Evolutionary conservation across 2,113 vertebrate genomes (phyloP).

Genomic region (Orthonyx spaldingii): DNA sequence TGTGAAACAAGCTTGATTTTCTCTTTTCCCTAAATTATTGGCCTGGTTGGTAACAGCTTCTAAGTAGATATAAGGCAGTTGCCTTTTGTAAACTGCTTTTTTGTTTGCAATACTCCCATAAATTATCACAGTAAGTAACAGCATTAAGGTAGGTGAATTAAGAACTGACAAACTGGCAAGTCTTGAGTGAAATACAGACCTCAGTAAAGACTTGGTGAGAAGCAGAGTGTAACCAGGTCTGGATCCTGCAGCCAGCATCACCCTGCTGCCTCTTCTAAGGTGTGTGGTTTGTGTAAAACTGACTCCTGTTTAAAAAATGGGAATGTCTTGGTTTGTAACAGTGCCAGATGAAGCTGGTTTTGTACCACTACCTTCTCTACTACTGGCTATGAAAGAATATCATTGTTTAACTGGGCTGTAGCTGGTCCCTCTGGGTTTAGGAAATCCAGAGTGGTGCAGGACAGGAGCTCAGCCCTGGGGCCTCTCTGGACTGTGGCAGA

Average conservation of each 20-base stretch:
- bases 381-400: neutral
- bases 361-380: neutral
- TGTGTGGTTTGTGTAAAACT: neutral
- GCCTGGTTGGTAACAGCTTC: neutral
- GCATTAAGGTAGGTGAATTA: neutral
- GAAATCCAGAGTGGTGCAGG: neutral
- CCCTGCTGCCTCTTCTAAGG: neutral
- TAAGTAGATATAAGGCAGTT: neutral
- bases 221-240: neutral
- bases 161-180: neutral
- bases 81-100: neutral
- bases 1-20: neutral
- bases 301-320: neutral
- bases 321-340: neutral
- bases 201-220: neutral
- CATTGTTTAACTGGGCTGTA: neutral
- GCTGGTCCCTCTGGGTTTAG: neutral
- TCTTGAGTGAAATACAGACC: neutral
- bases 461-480: neutral
- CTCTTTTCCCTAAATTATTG: neutral
- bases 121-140: neutral
- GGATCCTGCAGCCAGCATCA: neutral
- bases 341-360: neutral
- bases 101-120: neutral
- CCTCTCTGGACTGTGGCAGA: neutral